A percentile compares a stretch with the other conserved stretches of the same genome.
phyloP scores from a whole-genome alignment of 2,797 vertebrate species.

The Ciconia nigra region DNA sequence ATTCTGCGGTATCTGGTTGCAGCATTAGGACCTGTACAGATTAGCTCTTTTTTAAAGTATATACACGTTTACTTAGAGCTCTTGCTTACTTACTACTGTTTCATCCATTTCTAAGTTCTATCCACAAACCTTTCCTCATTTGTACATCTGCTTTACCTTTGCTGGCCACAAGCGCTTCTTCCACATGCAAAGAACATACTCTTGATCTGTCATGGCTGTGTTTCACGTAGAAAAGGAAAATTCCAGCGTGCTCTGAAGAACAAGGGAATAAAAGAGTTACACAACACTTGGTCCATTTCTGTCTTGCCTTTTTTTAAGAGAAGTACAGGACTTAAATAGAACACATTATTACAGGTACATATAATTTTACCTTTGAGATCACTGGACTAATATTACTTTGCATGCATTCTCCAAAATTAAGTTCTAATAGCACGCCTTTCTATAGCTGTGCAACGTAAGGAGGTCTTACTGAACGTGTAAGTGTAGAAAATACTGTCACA shows the following conservation, averaged over 20 bases:
- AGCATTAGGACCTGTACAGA: too few species aligned
- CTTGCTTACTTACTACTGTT: neutral
- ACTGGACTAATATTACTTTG: accelerated
- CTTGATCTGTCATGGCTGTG: slow-evolving; percentile 45
- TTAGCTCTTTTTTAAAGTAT: neutral
- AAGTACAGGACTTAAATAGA: accelerated
- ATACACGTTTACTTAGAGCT: accelerated
- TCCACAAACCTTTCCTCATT: neutral
- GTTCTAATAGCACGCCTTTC: accelerated
- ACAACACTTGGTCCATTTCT: accelerated
- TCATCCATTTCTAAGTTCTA: neutral
- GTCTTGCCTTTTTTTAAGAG: too few species aligned
- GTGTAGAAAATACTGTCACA: accelerated
- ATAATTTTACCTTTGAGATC: accelerated
- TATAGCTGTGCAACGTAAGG: accelerated
- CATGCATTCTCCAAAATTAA: accelerated
- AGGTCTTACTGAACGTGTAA: accelerated
- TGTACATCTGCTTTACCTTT: slow-evolving; percentile 59
- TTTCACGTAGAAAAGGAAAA: neutral
- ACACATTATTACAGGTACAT: accelerated
- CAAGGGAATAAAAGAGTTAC: neutral
- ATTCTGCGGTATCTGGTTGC: accelerated
- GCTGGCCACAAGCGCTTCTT: slow-evolving; percentile 75
- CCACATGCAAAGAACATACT: slow-evolving; percentile 76
- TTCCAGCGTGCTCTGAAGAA: neutral